These are phyloP conservation scores for Syngnathoides biaculeatus DNA, from an alignment of 2,113 vertebrate genomes.

Conservation along the genomic window DNA sequence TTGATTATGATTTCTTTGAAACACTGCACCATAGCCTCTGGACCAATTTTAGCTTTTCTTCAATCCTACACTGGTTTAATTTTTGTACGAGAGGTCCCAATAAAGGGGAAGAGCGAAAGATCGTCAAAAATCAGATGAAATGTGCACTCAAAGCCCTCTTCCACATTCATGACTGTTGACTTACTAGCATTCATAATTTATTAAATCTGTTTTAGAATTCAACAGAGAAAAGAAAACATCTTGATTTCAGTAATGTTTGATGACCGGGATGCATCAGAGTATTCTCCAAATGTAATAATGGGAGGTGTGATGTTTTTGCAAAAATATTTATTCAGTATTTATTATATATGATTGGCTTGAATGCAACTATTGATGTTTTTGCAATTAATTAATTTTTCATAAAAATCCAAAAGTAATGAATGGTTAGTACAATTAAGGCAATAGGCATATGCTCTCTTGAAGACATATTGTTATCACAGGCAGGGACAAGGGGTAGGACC, in stretches of 20 bases:
- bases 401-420: neutral
- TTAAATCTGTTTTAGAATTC: constrained; percentile 66
- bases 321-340: neutral
- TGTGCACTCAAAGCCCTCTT: constrained; percentile 39
- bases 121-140: constrained; percentile 38
- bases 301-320: neutral
- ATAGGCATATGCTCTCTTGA: neutral
- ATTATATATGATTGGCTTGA: neutral
- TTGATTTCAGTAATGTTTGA: constrained; percentile 38
- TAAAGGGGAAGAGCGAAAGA: constrained; percentile 21
- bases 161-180: constrained; percentile 51
- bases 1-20: neutral
- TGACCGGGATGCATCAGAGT: neutral
- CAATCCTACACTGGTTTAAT: constrained; percentile 25
- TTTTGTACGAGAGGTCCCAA: constrained; percentile 21
- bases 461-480: too few relatives aligned
- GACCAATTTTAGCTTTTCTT: constrained; percentile 4
- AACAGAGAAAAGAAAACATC: constrained; percentile 53
- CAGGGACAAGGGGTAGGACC: too few relatives aligned
- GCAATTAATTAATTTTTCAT: neutral
- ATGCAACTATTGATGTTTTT: neutral
- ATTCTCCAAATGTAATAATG: neutral
- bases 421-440: neutral
- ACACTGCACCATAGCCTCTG: neutral
- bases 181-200: constrained; percentile 62